Base-by-base conservation (phyloP, 2,888 invertebrate genomes). In the Eumacrocentrus americanus region DNA sequence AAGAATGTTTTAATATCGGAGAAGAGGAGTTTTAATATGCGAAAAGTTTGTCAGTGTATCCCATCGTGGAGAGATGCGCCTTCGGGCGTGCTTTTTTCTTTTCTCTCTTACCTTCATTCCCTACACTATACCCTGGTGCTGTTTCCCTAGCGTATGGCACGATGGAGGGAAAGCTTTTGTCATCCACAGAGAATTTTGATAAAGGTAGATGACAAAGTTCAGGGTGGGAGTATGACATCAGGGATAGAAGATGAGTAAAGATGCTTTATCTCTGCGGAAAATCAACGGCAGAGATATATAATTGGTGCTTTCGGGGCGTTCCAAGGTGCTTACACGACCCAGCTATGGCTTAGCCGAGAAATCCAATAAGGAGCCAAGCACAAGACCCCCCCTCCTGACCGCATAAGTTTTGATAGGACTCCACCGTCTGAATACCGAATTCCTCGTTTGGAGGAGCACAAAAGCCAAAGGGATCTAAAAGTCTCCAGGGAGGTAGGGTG, bases 391-490 rank as follows among this genome's bases (percentile, higher is more conserved):
- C 56, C 63, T 54, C 64, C 67, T 64, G 69, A 69, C 65, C 67
- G 71, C 72, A 67, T 70, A 72, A 77, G 69, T 78, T 78, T 76
- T 73, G 73, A 75, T 73, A 70, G 71, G 65, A 66, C 67, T 68
- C 55, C 66, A 68, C 62, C 60, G 60, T 64, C 65, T 72, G 78
- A 79, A 78, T 79, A 77, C 74, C 68, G 73, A 77, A 69, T 72
- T 63, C 63, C 63, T 35, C 58, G 40, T 51, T 44, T 20, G 46
- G 23, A 34, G 48, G 29, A 40, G 40, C 9, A 54, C 42, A 53
- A 42, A 53, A 42, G 25, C 14, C 25, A 22, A 20, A 38, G 38
- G 38, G 51, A 52, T 38, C 38, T 52, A 22, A 52, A 52, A 20
- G 38, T 52, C 51, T 38, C 51, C 22, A 22, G 51, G 23, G 51